Conservation (phyloP, 2,888 invertebrate genomes). For the Eledone cirrhosa region DNA sequence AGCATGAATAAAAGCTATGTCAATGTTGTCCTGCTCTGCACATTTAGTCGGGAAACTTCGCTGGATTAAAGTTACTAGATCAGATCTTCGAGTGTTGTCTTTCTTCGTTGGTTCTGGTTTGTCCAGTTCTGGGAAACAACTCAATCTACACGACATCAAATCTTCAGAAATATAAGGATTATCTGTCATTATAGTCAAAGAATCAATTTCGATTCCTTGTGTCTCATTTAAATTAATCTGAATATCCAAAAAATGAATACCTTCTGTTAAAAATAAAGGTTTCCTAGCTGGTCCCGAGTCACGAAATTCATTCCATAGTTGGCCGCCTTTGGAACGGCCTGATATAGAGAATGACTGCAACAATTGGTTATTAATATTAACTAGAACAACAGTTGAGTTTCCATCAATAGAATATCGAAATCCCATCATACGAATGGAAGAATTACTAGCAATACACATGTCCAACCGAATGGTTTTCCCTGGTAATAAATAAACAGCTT, state of each 20-base stretch:
- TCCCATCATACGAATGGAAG: constrained; percentile 13
- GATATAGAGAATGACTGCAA: neutral
- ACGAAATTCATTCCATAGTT: neutral
- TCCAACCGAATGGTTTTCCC: neutral
- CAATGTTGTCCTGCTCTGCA: constrained; percentile 43
- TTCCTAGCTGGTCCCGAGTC: neutral
- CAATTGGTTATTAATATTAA: neutral
- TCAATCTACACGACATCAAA: constrained; percentile 37
- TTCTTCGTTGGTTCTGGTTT: constrained; percentile 33
- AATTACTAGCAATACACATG: neutral
- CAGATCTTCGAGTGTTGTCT: constrained; percentile 34
- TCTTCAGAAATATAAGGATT: constrained; percentile 35
- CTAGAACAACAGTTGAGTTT: neutral
- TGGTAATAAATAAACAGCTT: neutral
- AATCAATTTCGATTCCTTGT: constrained; percentile 41
- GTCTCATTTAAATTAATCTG: neutral
- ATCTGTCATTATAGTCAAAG: constrained; percentile 34
- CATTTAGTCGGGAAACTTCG: constrained; percentile 39
- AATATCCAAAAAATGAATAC: neutral
- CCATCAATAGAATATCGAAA: neutral
- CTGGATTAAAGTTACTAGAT: constrained; percentile 38
- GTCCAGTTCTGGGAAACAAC: constrained; percentile 39
- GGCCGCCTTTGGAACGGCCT: neutral
- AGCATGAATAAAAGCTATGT: constrained; percentile 41
- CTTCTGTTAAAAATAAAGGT: neutral